phyloP scores from a whole-genome alignment of 2,113 vertebrate species.

The Sceloporus undulatus region DNA sequence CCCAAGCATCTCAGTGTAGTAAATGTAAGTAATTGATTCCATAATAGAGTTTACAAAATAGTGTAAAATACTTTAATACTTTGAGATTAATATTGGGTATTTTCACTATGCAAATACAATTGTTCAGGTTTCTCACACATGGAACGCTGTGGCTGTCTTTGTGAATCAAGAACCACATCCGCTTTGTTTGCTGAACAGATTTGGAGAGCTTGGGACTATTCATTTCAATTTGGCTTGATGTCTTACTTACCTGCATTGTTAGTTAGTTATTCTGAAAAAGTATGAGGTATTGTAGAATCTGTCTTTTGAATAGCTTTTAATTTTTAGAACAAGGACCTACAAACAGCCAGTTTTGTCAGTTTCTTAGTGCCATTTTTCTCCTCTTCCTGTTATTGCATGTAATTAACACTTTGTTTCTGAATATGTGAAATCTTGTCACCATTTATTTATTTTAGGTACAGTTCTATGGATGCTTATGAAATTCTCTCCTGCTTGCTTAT shows the following conservation, averaged over 20 bases:
- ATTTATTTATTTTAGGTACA: background rate
- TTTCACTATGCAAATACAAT: background rate
- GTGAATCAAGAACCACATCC: constrained; percentile 35
- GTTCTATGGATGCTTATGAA: too few species aligned
- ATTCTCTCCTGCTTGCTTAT: too few species aligned
- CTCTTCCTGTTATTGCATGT: background rate
- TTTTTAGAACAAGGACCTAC: constrained; percentile 5
- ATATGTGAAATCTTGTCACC: background rate
- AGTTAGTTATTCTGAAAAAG: constrained; percentile 34
- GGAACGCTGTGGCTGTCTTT: background rate
- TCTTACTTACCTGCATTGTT: constrained; percentile 23
- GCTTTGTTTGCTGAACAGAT: constrained; percentile 32
- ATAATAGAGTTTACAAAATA: background rate
- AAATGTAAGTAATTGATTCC: background rate
- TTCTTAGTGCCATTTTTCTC: constrained; percentile 3
- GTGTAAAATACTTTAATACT: background rate
- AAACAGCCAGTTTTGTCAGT: constrained; percentile 31
- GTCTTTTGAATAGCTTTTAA: background rate
- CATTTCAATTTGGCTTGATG: constrained; percentile 40
- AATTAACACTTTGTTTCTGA: background rate
- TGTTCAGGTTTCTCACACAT: background rate
- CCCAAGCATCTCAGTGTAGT: background rate
- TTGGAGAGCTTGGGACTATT: background rate
- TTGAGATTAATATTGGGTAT: background rate
- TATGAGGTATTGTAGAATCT: constrained; percentile 20